Conservation (phyloP, 2,113 vertebrate genomes). For the Elaphurus davidianus region DNA sequence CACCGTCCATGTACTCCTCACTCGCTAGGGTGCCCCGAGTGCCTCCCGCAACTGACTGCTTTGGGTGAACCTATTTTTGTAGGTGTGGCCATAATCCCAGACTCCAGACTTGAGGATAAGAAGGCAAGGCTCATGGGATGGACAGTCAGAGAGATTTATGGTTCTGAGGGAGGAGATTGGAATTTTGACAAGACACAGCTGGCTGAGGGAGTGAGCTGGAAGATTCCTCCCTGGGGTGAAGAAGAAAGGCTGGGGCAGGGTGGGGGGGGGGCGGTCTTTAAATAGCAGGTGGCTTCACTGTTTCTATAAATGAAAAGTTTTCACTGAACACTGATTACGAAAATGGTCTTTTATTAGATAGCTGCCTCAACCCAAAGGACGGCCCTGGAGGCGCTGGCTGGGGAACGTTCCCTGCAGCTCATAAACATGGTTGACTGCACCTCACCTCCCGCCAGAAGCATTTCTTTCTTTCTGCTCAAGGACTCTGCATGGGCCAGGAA, state of each 20-base stretch:
- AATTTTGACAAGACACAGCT: slow-evolving; percentile 77
- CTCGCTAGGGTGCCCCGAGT: slow-evolving; percentile 59
- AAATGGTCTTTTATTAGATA: slow-evolving; percentile 72
- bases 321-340: slow-evolving; percentile 67
- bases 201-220: slow-evolving; percentile 71
- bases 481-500: background rate
- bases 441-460: accelerated
- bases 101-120: background rate
- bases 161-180: slow-evolving; percentile 71
- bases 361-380: slow-evolving; percentile 36
- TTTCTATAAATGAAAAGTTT: slow-evolving; percentile 76
- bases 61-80: slow-evolving; percentile 70
- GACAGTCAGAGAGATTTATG: slow-evolving; percentile 59
- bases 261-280: slow-evolving; percentile 73
- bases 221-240: slow-evolving; percentile 70
- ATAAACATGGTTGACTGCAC: background rate
- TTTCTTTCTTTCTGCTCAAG: slow-evolving; percentile 20
- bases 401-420: background rate
- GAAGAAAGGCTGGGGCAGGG: slow-evolving; percentile 51
- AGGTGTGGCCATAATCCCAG: background rate
- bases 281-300: slow-evolving; percentile 76
- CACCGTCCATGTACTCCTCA: slow-evolving; percentile 64
- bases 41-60: slow-evolving; percentile 69
- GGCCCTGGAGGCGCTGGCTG: background rate
- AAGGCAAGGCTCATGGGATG: slow-evolving; percentile 1